A percentile compares a stretch with the other conserved stretches of the same genome.
Evolutionary conservation across 2,888 invertebrate species (phyloP).

Genomic region (Cephus rjabovi): DNA sequence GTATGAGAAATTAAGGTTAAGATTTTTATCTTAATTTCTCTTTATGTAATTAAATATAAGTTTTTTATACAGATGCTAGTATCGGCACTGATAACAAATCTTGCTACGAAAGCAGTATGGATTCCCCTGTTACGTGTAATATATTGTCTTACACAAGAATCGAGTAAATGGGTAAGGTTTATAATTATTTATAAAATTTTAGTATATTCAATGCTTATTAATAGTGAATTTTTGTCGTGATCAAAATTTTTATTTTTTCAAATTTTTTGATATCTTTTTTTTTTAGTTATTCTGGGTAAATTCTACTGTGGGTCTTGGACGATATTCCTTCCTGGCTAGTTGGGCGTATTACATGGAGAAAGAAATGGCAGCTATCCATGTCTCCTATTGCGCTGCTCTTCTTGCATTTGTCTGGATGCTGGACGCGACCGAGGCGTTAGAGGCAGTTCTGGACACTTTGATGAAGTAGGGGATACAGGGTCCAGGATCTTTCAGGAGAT

Average conservation of each 20-base stretch:
- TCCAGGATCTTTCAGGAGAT: background rate
- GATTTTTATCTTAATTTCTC: background rate
- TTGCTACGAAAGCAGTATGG: constrained; percentile 57
- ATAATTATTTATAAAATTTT: background rate
- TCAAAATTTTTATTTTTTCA: constrained; percentile 5
- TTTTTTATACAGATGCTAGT: constrained; percentile 53
- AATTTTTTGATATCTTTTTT: background rate
- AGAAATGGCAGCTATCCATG: constrained; percentile 47
- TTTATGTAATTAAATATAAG: background rate
- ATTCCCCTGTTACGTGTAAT: constrained; percentile 56
- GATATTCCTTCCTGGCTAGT: constrained; percentile 38
- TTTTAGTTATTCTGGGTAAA: constrained; percentile 51
- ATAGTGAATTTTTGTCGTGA: background rate
- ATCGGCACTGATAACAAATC: constrained; percentile 58
- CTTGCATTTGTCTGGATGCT: constrained; percentile 63
- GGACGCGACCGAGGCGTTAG: constrained; percentile 62
- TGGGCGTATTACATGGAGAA: constrained; percentile 52
- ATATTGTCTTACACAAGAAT: constrained; percentile 55
- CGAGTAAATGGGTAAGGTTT: constrained; percentile 54
- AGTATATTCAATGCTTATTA: background rate
- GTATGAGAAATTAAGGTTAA: constrained; percentile 30
- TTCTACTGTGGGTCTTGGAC: constrained; percentile 38
- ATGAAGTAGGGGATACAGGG: constrained; percentile 8
- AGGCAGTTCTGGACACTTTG: constrained; percentile 44
- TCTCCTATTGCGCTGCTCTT: constrained; percentile 55